Evolutionary conservation across 92 coral and sea anemone genomes (phyloP).

Genomic region (Phenganax subtilis): DNA sequence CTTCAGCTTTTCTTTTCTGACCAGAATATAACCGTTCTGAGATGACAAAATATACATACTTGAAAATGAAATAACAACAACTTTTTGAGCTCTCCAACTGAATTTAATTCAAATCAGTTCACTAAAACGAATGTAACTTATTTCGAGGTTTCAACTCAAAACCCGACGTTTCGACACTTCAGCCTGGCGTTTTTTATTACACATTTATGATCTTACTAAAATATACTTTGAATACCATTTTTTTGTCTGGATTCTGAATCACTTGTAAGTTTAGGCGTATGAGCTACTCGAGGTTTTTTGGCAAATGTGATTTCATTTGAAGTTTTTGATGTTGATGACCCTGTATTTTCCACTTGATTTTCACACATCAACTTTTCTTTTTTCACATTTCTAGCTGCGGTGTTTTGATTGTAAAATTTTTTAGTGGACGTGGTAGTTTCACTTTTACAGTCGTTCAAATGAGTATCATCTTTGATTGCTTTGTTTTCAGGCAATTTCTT

Average conservation of each 20-base stretch:
- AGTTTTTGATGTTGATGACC: neutral
- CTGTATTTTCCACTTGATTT: neutral
- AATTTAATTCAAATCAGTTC: neutral
- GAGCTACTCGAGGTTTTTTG: slow-evolving; percentile 37
- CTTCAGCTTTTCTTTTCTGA: slow-evolving; percentile 43
- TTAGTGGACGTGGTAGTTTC: neutral
- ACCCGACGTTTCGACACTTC: too few relatives aligned
- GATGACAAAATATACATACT: neutral
- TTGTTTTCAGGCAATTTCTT: slow-evolving; percentile 16
- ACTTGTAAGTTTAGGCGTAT: slow-evolving; percentile 21
- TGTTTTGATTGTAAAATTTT: neutral
- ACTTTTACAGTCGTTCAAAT: neutral
- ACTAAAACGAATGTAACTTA: neutral
- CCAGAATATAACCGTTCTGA: slow-evolving; percentile 21
- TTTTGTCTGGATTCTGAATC: neutral
- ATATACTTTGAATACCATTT: neutral
- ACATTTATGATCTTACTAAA: neutral
- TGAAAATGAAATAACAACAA: neutral
- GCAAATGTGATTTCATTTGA: slow-evolving; percentile 22
- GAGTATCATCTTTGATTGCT: slow-evolving; percentile 7
- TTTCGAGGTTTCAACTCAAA: too few relatives aligned
- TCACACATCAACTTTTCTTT: neutral
- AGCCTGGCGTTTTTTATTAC: too few relatives aligned
- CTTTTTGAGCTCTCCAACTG: neutral
- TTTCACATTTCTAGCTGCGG: neutral